Base-by-base conservation (phyloP, 2,888 invertebrate genomes). In the Sinohyriopsis cumingii region DNA sequence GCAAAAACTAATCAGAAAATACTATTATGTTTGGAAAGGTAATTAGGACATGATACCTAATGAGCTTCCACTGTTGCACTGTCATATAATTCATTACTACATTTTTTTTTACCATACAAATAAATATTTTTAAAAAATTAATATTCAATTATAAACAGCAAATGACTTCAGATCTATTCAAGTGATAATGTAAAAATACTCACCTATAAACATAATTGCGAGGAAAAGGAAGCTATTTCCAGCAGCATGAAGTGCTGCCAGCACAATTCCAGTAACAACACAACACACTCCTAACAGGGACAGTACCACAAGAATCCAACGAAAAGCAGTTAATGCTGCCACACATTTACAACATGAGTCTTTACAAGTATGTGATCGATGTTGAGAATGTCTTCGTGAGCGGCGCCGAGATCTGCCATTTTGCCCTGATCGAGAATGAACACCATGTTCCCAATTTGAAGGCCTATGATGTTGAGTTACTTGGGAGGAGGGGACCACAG, bases 201-300 rank as follows among this genome's bases (percentile, higher is more conserved):
- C 76, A 89, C 89, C 89, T 71, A 89, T 86, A 76, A 89, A 89
- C 87, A 89, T 89, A 56, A 89, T 86, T 22, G 88, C 87, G 33
- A 89, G 78, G 65, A 87, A 87, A 53, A 89, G 85, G 76, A 86
- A 88, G 63, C 86, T 87, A 71, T 83, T 84, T 33, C 85, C 85
- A 7, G 85, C 82, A 22, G 84, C 83, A 75, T 87, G 87, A 5
- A 89, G 79, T 15, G 87, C 87, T 4, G 89, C 89, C 28, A 89
- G 78, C 15, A 88, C 83, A 66, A 89, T 87, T 5, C 89, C 89
- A n/a, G 87, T 84, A 45, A 88, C 84, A 6, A 89, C 86, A 81
- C 89, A 89, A 69, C 85, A 83, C 54, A 88, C 86, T 28, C 89
- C 89, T 24, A 89, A 79, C 54, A 88, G 68, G 1, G 88, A 88